Evolutionary conservation across 1,140 invertebrate genomes (phyloP).

Genomic region (Ditylenchus dipsaci): DNA sequence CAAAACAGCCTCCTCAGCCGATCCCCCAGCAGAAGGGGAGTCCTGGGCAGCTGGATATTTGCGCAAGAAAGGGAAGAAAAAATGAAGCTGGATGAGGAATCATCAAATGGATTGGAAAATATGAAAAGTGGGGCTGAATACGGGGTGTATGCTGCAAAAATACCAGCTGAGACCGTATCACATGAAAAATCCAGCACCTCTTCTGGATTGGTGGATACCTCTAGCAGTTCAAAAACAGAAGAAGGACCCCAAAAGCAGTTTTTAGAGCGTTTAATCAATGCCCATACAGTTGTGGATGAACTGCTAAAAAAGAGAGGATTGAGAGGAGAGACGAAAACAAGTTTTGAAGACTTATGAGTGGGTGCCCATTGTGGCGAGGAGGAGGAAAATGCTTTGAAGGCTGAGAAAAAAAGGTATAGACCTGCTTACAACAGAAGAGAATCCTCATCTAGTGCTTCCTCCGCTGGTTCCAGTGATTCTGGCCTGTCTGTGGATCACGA

Average conservation of each 20-base stretch:
- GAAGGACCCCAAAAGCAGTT: constrained; percentile 24
- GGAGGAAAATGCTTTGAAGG: not conserved
- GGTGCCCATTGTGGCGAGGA: not conserved
- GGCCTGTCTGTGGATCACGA: not conserved
- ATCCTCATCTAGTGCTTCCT: not conserved
- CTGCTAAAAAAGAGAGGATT: constrained; percentile 32
- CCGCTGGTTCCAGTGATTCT: not conserved
- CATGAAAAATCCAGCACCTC: not conserved
- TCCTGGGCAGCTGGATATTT: constrained; percentile 38
- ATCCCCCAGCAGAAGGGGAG: constrained; percentile 23
- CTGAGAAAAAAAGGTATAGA: not conserved
- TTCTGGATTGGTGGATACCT: not conserved
- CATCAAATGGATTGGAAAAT: not conserved
- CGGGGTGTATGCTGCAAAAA: constrained; percentile 6
- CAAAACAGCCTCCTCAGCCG: not conserved
- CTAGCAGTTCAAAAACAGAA: not conserved
- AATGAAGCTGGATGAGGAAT: not conserved
- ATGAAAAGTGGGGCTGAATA: constrained; percentile 17
- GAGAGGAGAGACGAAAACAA: not conserved
- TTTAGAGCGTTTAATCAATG: constrained; percentile 30
- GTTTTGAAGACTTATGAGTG: not conserved
- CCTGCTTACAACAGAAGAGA: not conserved
- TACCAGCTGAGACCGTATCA: not conserved
- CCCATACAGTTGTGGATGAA: constrained; percentile 39
- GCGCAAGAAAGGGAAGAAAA: constrained; percentile 27